phyloP scores from a whole-genome alignment of 2,797 vertebrate species.

The Halcyon badia region DNA sequence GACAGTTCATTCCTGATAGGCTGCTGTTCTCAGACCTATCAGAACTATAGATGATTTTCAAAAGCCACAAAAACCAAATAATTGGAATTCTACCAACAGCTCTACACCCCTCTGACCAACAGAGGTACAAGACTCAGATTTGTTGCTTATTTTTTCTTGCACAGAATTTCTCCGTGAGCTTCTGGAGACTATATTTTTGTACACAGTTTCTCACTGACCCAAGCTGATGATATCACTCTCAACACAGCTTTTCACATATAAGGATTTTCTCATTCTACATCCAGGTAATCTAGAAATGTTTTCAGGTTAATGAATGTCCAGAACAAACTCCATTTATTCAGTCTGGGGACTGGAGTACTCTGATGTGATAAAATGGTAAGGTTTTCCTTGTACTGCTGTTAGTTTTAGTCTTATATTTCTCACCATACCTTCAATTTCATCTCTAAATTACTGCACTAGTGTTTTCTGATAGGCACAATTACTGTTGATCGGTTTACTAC shows the following conservation, averaged over 20 bases:
- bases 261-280: not conserved
- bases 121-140: not conserved
- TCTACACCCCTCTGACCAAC: not conserved
- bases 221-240: not conserved
- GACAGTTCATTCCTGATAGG: not conserved
- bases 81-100: not conserved
- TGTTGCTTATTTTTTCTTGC: not conserved
- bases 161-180: not conserved
- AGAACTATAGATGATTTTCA: not conserved
- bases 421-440: slow-evolving; percentile 38
- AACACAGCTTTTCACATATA: not conserved
- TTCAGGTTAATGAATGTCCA: not conserved
- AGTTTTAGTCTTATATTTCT: slow-evolving; percentile 62
- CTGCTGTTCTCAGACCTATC: not conserved
- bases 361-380: not conserved
- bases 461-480: slow-evolving; percentile 16
- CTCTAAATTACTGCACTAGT: slow-evolving; percentile 55
- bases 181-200: not conserved
- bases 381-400: slow-evolving; percentile 16
- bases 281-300: not conserved
- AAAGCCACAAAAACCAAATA: not conserved
- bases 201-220: not conserved
- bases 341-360: not conserved
- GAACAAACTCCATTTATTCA: not conserved
- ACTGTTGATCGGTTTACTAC: slow-evolving; percentile 12